These are phyloP conservation scores for Vidua chalybeata DNA, from an alignment of 2,113 vertebrate species.

Conservation along the genomic window DNA sequence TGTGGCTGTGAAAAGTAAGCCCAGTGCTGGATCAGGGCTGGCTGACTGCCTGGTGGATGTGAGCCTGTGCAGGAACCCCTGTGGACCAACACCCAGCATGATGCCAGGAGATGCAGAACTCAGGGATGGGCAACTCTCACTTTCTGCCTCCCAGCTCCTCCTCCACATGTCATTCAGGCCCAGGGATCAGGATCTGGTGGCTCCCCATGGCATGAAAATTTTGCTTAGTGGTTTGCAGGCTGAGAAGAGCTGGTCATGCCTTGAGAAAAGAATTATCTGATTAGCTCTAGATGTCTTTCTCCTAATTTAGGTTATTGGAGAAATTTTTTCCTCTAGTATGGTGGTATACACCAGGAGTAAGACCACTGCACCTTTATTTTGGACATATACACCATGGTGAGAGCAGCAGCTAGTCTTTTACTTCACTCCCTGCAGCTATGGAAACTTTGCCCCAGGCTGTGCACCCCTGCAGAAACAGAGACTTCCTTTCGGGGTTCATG, in stretches of 20 bases:
- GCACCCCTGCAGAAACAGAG: background rate
- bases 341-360: background rate
- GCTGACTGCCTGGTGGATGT: background rate
- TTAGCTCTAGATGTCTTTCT: background rate
- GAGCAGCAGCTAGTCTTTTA: background rate
- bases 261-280: background rate
- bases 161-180: background rate
- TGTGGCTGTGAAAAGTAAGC: background rate
- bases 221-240: background rate
- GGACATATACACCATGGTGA: background rate
- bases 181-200: background rate
- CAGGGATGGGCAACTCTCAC: background rate
- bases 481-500: background rate
- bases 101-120: background rate
- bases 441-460: background rate
- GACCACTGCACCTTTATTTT: background rate
- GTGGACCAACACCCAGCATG: rapidly evolving
- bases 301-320: background rate
- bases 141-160: background rate
- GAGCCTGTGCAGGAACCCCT: background rate
- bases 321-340: background rate
- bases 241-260: background rate
- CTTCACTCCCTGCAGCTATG: background rate
- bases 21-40: background rate
- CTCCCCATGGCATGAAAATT: background rate